These are phyloP conservation scores for Pseudolycoriella hygida DNA, from an alignment of 2,888 invertebrate species.

Conservation along the genomic window DNA sequence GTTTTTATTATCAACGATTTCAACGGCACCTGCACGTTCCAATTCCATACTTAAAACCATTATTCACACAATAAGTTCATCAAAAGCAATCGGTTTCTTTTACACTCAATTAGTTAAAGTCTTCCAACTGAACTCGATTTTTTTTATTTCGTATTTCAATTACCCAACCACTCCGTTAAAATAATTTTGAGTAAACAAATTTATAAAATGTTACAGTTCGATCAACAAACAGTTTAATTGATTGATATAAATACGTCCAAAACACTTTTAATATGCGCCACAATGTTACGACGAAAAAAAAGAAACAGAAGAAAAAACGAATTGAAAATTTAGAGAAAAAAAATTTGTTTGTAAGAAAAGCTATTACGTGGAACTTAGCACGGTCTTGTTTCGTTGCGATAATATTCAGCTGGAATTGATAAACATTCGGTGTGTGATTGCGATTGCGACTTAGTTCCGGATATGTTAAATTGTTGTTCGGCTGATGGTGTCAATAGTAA, in stretches of 20 bases:
- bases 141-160: no score
- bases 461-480: not conserved
- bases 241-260: no score
- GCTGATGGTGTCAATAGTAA: conserved; percentile 1
- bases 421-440: not conserved
- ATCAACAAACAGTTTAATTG: no score
- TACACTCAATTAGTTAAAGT: conserved; percentile 4
- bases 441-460: not conserved
- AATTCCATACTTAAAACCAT: conserved; percentile 8
- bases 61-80: not conserved
- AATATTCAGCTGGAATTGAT: conserved; percentile 6
- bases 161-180: no score
- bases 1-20: conserved; percentile 8
- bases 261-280: no score
- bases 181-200: no score
- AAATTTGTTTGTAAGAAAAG: no score
- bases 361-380: not conserved
- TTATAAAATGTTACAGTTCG: no score
- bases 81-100: not conserved
- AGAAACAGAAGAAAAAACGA: no score
- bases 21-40: conserved; percentile 4
- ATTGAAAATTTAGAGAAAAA: no score
- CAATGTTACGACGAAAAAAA: no score
- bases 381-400: conserved; percentile 8
- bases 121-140: no score